Conservation (phyloP, 2,797 vertebrate species). For the Neomorphus geoffroyi region DNA sequence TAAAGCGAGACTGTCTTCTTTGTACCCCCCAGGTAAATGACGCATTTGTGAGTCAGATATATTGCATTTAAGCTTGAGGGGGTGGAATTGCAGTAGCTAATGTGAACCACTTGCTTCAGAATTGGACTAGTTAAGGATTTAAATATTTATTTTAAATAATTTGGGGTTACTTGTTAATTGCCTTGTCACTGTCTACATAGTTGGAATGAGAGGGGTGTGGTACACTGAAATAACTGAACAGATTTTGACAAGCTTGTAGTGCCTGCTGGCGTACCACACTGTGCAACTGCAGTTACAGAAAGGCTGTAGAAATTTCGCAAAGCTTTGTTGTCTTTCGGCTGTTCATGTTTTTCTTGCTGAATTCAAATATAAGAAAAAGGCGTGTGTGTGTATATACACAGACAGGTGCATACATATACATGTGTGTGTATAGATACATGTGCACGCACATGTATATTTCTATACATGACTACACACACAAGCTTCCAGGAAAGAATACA, state of each 20-base stretch:
- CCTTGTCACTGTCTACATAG: background rate
- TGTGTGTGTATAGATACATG: background rate
- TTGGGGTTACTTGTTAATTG: background rate
- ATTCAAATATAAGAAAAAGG: background rate
- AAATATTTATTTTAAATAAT: background rate
- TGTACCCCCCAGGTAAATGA: background rate
- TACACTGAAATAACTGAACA: background rate
- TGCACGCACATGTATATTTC: background rate
- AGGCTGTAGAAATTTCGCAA: constrained; percentile 2
- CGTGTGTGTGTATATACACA: accelerated
- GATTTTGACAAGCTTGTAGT: constrained; percentile 22
- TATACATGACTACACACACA: background rate
- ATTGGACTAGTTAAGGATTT: background rate
- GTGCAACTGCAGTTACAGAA: background rate
- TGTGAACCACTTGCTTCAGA: background rate
- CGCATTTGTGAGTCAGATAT: background rate
- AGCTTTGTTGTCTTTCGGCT: background rate
- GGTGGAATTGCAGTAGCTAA: background rate
- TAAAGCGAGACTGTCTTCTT: background rate
- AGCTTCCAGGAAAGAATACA: background rate
- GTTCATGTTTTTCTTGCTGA: background rate
- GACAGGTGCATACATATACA: accelerated
- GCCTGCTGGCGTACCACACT: background rate
- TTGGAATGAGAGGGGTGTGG: constrained; percentile 42
- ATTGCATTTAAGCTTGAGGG: constrained; percentile 6